Conservation (phyloP, 1,140 invertebrate species). For the Diorhabda carinulata region DNA sequence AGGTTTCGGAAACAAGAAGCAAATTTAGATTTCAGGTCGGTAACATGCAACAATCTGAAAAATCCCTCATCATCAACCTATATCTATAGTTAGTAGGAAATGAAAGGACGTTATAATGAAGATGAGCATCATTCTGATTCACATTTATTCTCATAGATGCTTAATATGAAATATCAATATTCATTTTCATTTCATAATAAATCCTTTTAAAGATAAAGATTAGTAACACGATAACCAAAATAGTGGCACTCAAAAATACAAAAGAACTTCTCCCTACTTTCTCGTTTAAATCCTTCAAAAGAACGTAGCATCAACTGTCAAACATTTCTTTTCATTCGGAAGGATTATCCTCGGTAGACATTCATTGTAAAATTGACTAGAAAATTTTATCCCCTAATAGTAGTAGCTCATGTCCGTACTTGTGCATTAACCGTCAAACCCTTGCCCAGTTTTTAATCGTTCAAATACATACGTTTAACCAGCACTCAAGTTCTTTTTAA, state of each 20-base stretch:
- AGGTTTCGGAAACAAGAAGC: no score
- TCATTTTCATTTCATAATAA: background rate
- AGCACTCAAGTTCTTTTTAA: background rate
- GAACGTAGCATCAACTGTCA: background rate
- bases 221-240: conserved; percentile 2
- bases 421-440: background rate
- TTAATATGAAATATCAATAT: no score
- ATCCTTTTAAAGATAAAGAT: background rate
- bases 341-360: background rate
- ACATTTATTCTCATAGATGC: no score
- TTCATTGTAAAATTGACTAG: conserved; percentile 2
- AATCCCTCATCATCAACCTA: no score
- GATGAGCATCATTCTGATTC: no score
- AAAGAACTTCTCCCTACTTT: background rate
- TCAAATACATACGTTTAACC: conserved; percentile 2
- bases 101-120: no score
- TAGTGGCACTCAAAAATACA: conserved; percentile 2
- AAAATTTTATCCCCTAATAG: conserved; percentile 2
- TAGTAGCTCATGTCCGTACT: background rate
- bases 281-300: background rate
- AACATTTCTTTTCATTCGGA: conserved; percentile 1
- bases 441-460: conserved; percentile 2
- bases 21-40: no score
- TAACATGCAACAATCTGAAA: no score
- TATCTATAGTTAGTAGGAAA: no score